Base-by-base conservation (phyloP, 2,797 vertebrate genomes). In the Tiaroga cobitis region DNA sequence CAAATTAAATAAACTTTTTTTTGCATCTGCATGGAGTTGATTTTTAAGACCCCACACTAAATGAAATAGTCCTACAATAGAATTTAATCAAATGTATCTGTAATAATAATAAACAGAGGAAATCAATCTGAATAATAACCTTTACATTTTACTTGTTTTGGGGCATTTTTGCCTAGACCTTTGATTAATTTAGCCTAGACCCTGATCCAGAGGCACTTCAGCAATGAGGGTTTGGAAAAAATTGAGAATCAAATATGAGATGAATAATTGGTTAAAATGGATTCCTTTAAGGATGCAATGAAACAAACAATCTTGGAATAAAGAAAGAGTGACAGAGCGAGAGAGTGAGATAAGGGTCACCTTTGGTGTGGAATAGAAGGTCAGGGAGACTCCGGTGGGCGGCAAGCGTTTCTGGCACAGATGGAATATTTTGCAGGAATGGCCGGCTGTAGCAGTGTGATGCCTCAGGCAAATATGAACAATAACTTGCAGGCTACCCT, bases 381-480 rank as follows among this genome's bases (percentile, higher is more conserved):
- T 67, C 87, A 86, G 51, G 80, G 81, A 89, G 26, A 63, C 82
- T 82, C 63, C 51, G 85, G 76, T 88, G 85, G 68, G 87, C 67
- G 59, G 49, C 78, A 70, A 73, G 81, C 81, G 77, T 79, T 87
- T 81, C 82, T 84, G 85, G 82, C 82, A 61, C 85, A 85, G 86
- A 84, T 82, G 49, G 83, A 86, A 84, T 81, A 83, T 85, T 85
- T 76, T 51, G 68, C 84, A 87, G 86, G 88, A 84, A 74, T 76
- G 76, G 77, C n/a, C 56, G 61, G 29, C 83, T 84, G 67, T 67
- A 73, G 61, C 46, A 51, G 41, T 82, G 87, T 74, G 86, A 81
- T 41, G 67, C 89, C 88, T 81, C 81, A 70, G 81, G 88, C 89
- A 88, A 88, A 89, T 54, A 82, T 85, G 76, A 89, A 90, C 89